phyloP scores from a whole-genome alignment of 2,888 invertebrate genomes.

The Drosophila fulvimacula region DNA sequence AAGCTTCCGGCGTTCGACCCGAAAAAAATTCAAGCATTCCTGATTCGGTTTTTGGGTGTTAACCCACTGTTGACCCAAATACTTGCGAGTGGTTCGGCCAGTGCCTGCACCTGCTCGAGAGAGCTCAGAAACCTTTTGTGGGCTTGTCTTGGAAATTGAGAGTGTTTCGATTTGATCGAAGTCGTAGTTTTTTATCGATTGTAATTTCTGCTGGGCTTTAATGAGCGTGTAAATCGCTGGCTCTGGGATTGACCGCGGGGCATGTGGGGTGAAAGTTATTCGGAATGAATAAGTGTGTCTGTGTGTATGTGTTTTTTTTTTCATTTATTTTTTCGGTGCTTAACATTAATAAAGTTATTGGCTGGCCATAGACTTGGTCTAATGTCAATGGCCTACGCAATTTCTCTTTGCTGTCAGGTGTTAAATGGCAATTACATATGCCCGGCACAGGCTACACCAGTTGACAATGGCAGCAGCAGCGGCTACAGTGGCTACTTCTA shows the following conservation, averaged over 20 bases:
- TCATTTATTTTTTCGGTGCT: constrained; percentile 12
- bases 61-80: constrained; percentile 77
- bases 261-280: constrained; percentile 68
- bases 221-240: constrained; percentile 71
- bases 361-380: constrained; percentile 18
- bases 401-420: constrained; percentile 70
- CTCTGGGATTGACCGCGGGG: constrained; percentile 48
- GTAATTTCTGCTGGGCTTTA: constrained; percentile 51
- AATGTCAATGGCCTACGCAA: constrained; percentile 77
- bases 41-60: constrained; percentile 67
- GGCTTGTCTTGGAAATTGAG: constrained; percentile 57
- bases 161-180: constrained; percentile 68
- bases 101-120: constrained; percentile 37
- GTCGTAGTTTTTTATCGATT: constrained; percentile 39
- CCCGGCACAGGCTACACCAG: constrained; percentile 59
- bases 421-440: constrained; percentile 74
- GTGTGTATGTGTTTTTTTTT: constrained; percentile 2
- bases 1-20: constrained; percentile 71
- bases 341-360: constrained; percentile 58
- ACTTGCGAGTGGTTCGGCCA: constrained; percentile 35
- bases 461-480: constrained; percentile 29
- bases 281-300: constrained; percentile 8
- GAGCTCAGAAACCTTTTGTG: constrained; percentile 17
- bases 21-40: constrained; percentile 42
- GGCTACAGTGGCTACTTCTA: constrained; percentile 27